Base-by-base conservation (phyloP, 2,888 invertebrate species). In the Neoitamus cyanurus region DNA sequence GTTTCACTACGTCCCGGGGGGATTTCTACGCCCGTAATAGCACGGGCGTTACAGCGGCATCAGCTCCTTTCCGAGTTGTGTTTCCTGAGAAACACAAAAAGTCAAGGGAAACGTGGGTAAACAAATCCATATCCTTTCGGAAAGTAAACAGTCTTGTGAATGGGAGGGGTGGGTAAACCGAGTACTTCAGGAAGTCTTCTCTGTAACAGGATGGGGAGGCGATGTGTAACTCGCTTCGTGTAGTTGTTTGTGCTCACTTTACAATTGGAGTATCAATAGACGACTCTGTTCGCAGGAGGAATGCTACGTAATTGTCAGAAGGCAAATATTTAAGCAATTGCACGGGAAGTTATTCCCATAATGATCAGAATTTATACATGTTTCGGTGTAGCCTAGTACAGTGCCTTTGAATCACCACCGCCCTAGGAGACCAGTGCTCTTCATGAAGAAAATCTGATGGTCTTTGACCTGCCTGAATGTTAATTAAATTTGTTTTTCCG, bases 91-190 rank as follows among this genome's bases (percentile, higher is more conserved):
- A 69, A 68, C 46, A 72, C 31, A 83, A 46, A 83, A 83, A 70
- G 72, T 72, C 83, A 83, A 37, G 83, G 30, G 42, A 34, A 46
- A 83, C 46, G 72, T 69, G 72, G 83, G 72, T 83, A 83, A 83
- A 83, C 83, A 83, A 83, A 72, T 83, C 83, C 46, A 83, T 83
- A 83, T 83, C 70, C 72, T 83, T 70, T 83, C 83, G 72, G 83
- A 72, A 72, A 83, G 28, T 72, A 83, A 83, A 83, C 83, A 72
- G 37, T 72, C 83, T 83, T 46, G 72, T 46, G 37, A 72, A 37
- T 72, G 72, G 46, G 15, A 15, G 70, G 83, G 15, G 37, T 37
- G 83, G 83, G 13, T 68, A 68, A 69, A 69, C 69, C 82, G 37
- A 69, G 25, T 36, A 82, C 36, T 37, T 36, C 69, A 36, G 48